Evolutionary conservation across 2,888 invertebrate genomes (phyloP).

Genomic region (Andricus curvator): DNA sequence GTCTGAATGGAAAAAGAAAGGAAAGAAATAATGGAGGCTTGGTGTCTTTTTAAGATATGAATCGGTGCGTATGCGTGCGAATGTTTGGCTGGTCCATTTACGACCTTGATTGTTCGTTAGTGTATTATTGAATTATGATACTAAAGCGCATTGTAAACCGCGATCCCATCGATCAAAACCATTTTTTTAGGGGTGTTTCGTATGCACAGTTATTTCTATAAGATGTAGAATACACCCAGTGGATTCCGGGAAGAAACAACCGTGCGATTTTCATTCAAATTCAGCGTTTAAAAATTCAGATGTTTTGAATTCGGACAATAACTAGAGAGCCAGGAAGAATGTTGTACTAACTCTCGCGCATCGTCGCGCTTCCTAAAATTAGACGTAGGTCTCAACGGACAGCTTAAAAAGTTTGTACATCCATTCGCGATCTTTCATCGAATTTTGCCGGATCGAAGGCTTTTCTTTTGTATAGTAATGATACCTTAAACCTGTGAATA

Average conservation of each 20-base stretch:
- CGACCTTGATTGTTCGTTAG: background rate
- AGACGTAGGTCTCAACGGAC: background rate
- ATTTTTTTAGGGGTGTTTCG: no score
- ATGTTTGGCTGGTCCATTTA: constrained; percentile 29
- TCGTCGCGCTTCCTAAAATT: background rate
- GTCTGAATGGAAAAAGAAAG: no score
- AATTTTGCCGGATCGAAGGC: background rate
- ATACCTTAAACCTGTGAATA: constrained; percentile 1
- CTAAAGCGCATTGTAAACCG: no score
- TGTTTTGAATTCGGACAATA: no score
- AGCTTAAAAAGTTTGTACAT: background rate
- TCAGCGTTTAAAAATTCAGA: no score
- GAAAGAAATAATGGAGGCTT: no score
- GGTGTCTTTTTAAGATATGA: constrained; percentile 18
- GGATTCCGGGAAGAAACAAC: no score
- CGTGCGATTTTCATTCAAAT: no score
- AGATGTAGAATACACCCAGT: no score
- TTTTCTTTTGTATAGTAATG: background rate
- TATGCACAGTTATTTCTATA: no score
- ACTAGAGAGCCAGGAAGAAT: no score
- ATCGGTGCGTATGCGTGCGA: constrained; percentile 9
- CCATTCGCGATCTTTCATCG: background rate
- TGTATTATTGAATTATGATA: constrained; percentile 47
- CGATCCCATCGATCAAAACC: no score
- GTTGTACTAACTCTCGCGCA: background rate